A percentile compares a stretch with the other conserved stretches of the same genome.
These are phyloP conservation scores for Brachyptera putata DNA, from an alignment of 2,888 invertebrate species.

Conservation along the genomic window DNA sequence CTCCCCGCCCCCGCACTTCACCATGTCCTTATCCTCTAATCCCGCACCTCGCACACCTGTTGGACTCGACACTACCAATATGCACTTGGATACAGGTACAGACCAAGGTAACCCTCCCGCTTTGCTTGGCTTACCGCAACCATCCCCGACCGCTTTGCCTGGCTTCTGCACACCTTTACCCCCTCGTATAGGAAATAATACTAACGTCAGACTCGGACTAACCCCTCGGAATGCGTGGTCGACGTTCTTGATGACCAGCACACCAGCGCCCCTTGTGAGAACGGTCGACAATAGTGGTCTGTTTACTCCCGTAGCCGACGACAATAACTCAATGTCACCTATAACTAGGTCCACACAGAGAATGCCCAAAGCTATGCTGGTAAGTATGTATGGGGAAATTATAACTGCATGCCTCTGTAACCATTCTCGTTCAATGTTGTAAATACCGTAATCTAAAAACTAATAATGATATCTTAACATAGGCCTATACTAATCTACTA, in stretches of 20 bases:
- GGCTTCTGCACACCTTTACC: slow-evolving; percentile 31
- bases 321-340: slow-evolving; percentile 79
- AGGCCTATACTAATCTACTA: no score
- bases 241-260: slow-evolving; percentile 32
- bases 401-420: no score
- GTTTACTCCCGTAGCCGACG: slow-evolving; percentile 50
- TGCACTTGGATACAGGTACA: slow-evolving; percentile 7
- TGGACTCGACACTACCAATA: neutral
- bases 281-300: slow-evolving; percentile 39
- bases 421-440: no score
- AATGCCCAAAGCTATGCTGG: slow-evolving; percentile 87
- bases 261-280: slow-evolving; percentile 34
- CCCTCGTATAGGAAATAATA: slow-evolving; percentile 34
- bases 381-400: slow-evolving; percentile 47
- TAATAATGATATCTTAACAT: no score
- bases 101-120: slow-evolving; percentile 11
- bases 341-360: slow-evolving; percentile 83
- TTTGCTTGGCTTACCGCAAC: slow-evolving; percentile 2
- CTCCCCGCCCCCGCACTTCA: slow-evolving; percentile 9
- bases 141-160: slow-evolving; percentile 16
- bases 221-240: slow-evolving; percentile 27
- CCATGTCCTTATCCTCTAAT: neutral
- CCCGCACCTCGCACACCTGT: slow-evolving; percentile 1
- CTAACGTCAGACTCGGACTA: slow-evolving; percentile 7
- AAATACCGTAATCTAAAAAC: no score